A percentile compares a stretch with the other conserved stretches of the same genome.
Conservation (phyloP, 64 coral and sea anemone genomes). For the Porites australiensis region DNA sequence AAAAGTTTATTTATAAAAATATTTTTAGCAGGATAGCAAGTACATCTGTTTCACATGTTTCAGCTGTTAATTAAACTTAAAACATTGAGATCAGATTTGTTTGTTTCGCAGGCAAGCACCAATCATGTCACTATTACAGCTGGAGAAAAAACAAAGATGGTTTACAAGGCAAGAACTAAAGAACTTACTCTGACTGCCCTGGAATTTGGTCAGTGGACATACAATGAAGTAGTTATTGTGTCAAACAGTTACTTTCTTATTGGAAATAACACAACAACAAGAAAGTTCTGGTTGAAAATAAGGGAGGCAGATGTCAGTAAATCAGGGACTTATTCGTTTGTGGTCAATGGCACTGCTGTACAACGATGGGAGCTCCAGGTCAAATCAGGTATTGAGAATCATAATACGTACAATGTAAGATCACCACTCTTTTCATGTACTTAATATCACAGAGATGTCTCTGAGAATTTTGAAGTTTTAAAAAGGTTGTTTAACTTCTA, state of each 20-base stretch:
- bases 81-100: too few relatives aligned
- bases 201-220: not conserved
- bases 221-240: not conserved
- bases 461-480: too few relatives aligned
- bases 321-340: constrained; percentile 7
- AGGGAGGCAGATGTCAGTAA: not conserved
- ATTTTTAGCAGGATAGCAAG: too few relatives aligned
- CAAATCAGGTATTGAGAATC: not conserved
- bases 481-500: too few relatives aligned
- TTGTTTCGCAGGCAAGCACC: not conserved
- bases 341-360: constrained; percentile 25
- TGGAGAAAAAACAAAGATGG: not conserved
- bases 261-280: constrained; percentile 3
- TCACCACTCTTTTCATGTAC: too few relatives aligned
- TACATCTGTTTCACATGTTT: too few relatives aligned
- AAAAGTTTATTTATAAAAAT: too few relatives aligned
- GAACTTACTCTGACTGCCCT: not conserved
- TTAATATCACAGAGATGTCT: too few relatives aligned
- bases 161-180: not conserved
- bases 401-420: too few relatives aligned
- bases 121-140: not conserved
- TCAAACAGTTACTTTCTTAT: not conserved
- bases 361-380: not conserved
- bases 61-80: too few relatives aligned
- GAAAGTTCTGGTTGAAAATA: constrained; percentile 28